A percentile compares a stretch with the other conserved stretches of the same genome.
Evolutionary conservation across 2,888 invertebrate genomes (phyloP).

Genomic region (Adineta ricciae): DNA sequence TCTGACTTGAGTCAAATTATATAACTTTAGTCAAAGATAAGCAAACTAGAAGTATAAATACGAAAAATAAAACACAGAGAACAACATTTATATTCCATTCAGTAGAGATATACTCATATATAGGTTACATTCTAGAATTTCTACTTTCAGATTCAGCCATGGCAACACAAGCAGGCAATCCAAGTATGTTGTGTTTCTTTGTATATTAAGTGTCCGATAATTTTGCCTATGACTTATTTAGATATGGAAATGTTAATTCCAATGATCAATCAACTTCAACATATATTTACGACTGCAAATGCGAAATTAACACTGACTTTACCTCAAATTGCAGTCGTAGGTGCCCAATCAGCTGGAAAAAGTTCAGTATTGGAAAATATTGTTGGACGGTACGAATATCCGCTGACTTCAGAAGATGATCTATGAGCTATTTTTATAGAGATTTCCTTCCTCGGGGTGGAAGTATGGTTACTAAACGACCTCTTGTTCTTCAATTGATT

Average conservation of each 20-base stretch:
- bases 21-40: not conserved
- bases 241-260: conserved; percentile 96
- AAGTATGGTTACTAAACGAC: conserved; percentile 89
- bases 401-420: not conserved
- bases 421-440: conserved; percentile 34
- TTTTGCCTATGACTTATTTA: not conserved
- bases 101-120: not conserved
- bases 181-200: not conserved
- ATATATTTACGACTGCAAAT: conserved; percentile 96
- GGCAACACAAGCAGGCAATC: not conserved
- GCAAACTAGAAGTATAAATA: not conserved
- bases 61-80: not conserved
- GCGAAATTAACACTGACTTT: conserved; percentile 94
- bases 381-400: conserved; percentile 61
- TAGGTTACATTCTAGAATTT: not conserved
- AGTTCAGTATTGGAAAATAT: conserved; percentile 99
- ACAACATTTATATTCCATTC: not conserved
- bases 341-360: conserved; percentile 99
- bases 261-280: conserved; percentile 97
- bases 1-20: not conserved
- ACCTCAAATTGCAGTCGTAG: conserved; percentile 99
- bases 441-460: conserved; percentile 58
- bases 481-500: conserved; percentile 74
- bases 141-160: not conserved
- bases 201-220: too few relatives aligned